phyloP scores from a whole-genome alignment of 1,140 invertebrate genomes.

The Drosophila obscura region DNA sequence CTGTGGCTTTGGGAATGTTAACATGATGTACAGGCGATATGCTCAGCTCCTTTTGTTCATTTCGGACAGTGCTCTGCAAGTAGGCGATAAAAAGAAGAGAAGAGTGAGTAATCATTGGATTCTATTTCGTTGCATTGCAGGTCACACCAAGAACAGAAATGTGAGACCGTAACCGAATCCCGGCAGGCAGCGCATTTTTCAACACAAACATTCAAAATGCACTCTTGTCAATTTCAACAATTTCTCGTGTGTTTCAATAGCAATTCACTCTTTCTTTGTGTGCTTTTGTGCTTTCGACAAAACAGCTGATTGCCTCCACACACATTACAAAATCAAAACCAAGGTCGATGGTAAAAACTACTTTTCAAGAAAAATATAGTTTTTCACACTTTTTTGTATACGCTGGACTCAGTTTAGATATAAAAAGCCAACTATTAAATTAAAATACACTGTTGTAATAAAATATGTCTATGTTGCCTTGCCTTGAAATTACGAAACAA shows the following conservation, averaged over 20 bases:
- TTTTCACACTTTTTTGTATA: background rate
- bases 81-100: slow-evolving; percentile 25
- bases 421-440: background rate
- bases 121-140: slow-evolving; percentile 19
- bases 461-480: slow-evolving; percentile 20
- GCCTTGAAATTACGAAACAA: slow-evolving; percentile 75
- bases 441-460: background rate
- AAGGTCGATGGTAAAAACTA: slow-evolving; percentile 33
- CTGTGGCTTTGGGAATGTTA: slow-evolving; percentile 83
- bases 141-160: slow-evolving; percentile 68
- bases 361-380: slow-evolving; percentile 21
- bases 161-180: slow-evolving; percentile 67
- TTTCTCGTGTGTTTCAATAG: background rate
- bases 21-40: slow-evolving; percentile 69
- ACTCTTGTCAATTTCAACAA: background rate
- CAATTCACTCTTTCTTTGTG: slow-evolving; percentile 13
- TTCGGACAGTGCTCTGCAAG: slow-evolving; percentile 74
- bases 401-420: background rate
- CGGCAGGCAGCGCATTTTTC: slow-evolving; percentile 60
- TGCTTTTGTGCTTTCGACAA: slow-evolving; percentile 16
- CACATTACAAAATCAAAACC: slow-evolving; percentile 39
- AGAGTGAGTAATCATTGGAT: slow-evolving; percentile 21
- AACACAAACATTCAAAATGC: slow-evolving; percentile 5
- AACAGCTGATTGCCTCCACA: slow-evolving; percentile 38
- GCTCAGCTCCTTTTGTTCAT: slow-evolving; percentile 77